Conservation (phyloP, 2,113 vertebrate species). For the Cyanistes caeruleus region DNA sequence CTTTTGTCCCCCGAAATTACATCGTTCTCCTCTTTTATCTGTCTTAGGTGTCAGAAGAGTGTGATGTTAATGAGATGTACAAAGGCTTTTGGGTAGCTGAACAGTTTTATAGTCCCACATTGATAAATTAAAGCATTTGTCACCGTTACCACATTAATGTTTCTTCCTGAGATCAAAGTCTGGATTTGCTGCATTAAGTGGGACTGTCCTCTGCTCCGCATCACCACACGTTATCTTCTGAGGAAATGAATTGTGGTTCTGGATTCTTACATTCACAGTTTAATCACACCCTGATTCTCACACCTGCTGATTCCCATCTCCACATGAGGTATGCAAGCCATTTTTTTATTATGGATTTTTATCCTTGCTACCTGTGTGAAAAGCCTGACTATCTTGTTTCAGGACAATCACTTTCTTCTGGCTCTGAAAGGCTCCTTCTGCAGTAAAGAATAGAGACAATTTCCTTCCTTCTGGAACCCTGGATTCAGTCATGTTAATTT, state of each 20-base stretch:
- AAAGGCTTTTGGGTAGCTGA: constrained; percentile 32
- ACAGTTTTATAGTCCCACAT: constrained; percentile 27
- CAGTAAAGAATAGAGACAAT: not conserved
- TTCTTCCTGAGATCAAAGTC: constrained; percentile 37
- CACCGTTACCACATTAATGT: constrained; percentile 20
- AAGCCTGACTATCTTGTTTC: not conserved
- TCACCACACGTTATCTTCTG: rapidly evolving
- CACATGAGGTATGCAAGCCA: not conserved
- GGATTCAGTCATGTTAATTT: not conserved
- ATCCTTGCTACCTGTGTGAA: not conserved
- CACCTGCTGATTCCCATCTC: not conserved
- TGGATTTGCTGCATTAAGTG: not conserved
- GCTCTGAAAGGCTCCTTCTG: not conserved
- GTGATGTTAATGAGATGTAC: constrained; percentile 39
- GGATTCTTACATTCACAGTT: not conserved
- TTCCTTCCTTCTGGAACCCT: not conserved
- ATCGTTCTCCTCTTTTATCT: constrained; percentile 25
- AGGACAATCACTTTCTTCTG: not conserved
- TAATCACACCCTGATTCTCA: not conserved
- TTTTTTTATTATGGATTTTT: not conserved
- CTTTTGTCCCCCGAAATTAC: constrained; percentile 21
- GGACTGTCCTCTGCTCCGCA: not conserved
- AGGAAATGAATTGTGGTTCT: not conserved
- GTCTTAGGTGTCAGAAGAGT: not conserved
- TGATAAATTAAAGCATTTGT: constrained; percentile 51